A percentile compares a stretch with the other conserved stretches of the same genome.
Evolutionary conservation across 2,797 vertebrate species (phyloP).

Genomic region (Alosa sapidissima): DNA sequence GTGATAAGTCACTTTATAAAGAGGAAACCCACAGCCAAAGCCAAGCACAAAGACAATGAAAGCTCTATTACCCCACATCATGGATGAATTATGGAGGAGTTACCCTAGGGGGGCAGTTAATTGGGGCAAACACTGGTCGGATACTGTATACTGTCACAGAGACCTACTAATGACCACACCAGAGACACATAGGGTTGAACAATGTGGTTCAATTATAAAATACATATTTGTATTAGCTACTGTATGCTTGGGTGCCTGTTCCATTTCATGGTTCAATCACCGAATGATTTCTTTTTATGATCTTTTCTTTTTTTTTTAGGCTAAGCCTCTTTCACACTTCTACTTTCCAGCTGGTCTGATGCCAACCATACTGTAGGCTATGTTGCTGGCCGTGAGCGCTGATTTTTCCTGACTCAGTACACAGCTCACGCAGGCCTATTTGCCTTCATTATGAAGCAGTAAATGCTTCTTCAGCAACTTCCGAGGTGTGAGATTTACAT

Average conservation of each 20-base stretch:
- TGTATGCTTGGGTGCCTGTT: not conserved
- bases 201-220: constrained; percentile 10
- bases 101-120: not conserved
- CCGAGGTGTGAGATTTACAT: not conserved
- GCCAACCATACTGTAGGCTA: not conserved
- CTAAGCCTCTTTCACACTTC: not conserved
- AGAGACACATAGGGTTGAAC: not conserved
- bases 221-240: not conserved
- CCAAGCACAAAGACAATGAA: not conserved
- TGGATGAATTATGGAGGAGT: not conserved
- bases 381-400: not conserved
- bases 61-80: not conserved
- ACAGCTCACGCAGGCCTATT: not conserved
- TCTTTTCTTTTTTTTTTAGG: not conserved
- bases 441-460: not conserved
- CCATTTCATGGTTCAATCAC: not conserved
- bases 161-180: not conserved
- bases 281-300: not conserved
- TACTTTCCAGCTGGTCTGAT: not conserved
- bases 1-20: not conserved
- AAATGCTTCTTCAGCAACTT: not conserved
- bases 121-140: not conserved
- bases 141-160: not conserved
- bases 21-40: not conserved
- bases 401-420: not conserved